Evolutionary conservation across 2,888 invertebrate species (phyloP).

Genomic region (Mylabris sibirica): DNA sequence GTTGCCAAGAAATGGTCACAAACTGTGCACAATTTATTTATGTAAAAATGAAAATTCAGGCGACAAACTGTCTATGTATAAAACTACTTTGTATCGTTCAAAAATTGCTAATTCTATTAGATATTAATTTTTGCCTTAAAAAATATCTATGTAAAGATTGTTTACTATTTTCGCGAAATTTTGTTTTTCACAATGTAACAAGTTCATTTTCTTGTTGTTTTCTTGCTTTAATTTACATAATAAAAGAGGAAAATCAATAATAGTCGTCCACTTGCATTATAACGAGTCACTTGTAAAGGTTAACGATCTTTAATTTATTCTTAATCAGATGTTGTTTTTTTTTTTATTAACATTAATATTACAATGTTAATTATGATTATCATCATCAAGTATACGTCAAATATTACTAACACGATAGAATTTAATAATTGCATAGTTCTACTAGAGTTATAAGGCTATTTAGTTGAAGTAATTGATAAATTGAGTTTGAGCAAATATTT

Average conservation of each 20-base stretch:
- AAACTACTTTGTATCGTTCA: background rate
- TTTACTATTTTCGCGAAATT: background rate
- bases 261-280: constrained; percentile 25
- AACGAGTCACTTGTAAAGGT: constrained; percentile 25
- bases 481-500: no score
- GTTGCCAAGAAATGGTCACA: constrained; percentile 14
- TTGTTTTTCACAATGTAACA: background rate
- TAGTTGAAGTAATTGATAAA: no score
- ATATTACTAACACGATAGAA: background rate
- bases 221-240: constrained; percentile 25
- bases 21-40: constrained; percentile 14
- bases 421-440: background rate
- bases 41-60: constrained; percentile 7
- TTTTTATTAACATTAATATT: constrained; percentile 6
- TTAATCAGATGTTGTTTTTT: background rate
- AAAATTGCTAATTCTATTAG: background rate
- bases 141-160: background rate
- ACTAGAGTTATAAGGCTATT: no score
- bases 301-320: constrained; percentile 30
- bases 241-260: constrained; percentile 28
- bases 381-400: constrained; percentile 13
- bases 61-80: constrained; percentile 14
- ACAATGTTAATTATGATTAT: constrained; percentile 21
- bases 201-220: constrained; percentile 17
- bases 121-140: background rate